phyloP scores from a whole-genome alignment of 2,797 vertebrate genomes.

The Holocentrus rufus region DNA sequence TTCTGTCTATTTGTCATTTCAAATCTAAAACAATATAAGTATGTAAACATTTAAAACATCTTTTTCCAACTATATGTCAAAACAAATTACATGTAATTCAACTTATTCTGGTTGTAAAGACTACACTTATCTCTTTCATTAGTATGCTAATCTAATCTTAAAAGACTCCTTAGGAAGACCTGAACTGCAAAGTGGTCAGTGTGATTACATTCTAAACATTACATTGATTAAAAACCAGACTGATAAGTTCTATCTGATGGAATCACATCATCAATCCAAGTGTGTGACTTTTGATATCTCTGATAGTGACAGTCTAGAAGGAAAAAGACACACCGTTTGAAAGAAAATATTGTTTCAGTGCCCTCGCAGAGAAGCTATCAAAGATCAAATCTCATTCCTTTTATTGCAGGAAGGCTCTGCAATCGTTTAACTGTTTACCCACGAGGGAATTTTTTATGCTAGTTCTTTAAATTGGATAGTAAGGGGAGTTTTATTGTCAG shows the following conservation, averaged over 20 bases:
- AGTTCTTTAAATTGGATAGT: too few relatives aligned
- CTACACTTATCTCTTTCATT: background rate
- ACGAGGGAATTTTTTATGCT: too few relatives aligned
- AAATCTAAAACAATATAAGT: background rate
- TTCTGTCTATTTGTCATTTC: slow-evolving; percentile 3
- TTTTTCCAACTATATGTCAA: background rate
- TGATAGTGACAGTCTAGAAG: slow-evolving; percentile 24
- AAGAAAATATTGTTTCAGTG: background rate
- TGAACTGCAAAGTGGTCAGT: background rate
- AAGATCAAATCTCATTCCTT: slow-evolving; percentile 25
- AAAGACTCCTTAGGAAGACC: background rate
- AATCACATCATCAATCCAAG: slow-evolving; percentile 13
- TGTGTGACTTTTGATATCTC: slow-evolving; percentile 2
- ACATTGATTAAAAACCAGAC: background rate
- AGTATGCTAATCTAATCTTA: background rate
- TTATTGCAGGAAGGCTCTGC: background rate
- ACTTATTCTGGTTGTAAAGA: background rate
- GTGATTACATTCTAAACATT: background rate
- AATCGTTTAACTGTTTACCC: too few relatives aligned
- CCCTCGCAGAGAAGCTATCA: background rate
- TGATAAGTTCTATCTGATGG: background rate
- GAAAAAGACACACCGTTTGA: background rate
- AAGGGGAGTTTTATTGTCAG: too few relatives aligned
- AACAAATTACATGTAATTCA: background rate
- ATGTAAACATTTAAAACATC: background rate